Evolutionary conservation across 2,888 invertebrate genomes (phyloP), one percentile per base, ranked within the genome.

Genomic region (Fragum sueziense): DNA sequence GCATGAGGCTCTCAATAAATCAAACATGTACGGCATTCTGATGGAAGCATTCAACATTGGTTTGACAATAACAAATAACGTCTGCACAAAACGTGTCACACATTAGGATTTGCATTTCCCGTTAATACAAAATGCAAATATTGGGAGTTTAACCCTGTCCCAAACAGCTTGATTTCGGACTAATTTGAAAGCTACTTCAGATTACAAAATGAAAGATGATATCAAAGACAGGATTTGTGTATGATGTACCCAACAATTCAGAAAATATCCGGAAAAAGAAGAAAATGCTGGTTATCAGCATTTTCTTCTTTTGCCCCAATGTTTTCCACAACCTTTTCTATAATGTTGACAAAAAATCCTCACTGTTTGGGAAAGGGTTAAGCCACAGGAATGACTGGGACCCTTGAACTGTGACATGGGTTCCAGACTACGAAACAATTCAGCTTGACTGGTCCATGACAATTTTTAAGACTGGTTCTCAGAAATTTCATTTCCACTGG

Each of bases 11-110:
- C 41, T 65, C 1, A 61, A 65, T 41, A 34, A 41, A 65, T 65
- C 65, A 41, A 25, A 25, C 27, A 65, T 41, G 65, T 65, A 22
- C 20, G 22, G 27, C 25, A 65, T 65, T 34, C 34, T 65, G 61
- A 61, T 61, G 37, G n/a, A n/a, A 25, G n/a, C 41, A 41, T 65
- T 65, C 41, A 65, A 65, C 41, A 61, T 33, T 33, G 33, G 33
- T 61, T 61, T 33, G 41, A 41, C 27, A 25, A 37, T 61, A 61
- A 61, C 61, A 61, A 61, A 33, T 33, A 61, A 61, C 61, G 61
- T 61, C 61, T 61, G 61, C 61, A 61, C n/a, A n/a, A 61, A 29
- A 33, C 61, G 61, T 61, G 61, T 33, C 61, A 33, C 31, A 29
- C 61, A 61, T 61, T 61, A 61, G 25, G 27, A 61, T 61, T 61